Conservation (phyloP, 1,140 invertebrate species). For the Caenorhabditis tropicalis region DNA sequence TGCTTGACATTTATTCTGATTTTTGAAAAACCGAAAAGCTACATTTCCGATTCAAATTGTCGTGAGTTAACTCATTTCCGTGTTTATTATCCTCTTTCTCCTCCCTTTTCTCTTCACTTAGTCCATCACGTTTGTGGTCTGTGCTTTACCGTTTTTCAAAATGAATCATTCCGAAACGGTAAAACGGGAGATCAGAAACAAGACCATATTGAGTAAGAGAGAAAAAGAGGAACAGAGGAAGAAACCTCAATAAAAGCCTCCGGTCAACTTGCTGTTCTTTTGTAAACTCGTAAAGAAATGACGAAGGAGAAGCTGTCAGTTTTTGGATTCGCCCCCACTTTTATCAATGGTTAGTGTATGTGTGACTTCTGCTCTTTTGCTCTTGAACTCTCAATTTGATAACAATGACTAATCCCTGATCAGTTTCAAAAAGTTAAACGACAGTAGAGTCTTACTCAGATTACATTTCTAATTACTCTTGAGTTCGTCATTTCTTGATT, state of each 20-base stretch:
- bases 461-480: neutral
- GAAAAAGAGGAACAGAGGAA: neutral
- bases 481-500: neutral
- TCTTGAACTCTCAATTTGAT: neutral
- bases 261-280: neutral
- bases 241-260: neutral
- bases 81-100: neutral
- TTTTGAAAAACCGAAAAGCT: no score
- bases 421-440: neutral
- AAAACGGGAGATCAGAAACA: neutral
- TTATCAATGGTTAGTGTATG: constrained; percentile 13
- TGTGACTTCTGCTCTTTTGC: constrained; percentile 20
- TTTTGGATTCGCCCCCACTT: neutral
- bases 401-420: constrained; percentile 16
- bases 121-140: constrained; percentile 25
- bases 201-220: no score
- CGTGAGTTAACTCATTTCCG: neutral
- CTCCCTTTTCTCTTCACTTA: neutral
- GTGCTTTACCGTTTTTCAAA: neutral
- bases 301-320: neutral
- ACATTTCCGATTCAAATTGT: neutral
- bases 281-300: neutral
- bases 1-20: no score
- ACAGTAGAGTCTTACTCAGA: neutral
- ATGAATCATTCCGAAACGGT: neutral